Conservation (phyloP, 2,888 invertebrate genomes). For the Odontomyia ornata region DNA sequence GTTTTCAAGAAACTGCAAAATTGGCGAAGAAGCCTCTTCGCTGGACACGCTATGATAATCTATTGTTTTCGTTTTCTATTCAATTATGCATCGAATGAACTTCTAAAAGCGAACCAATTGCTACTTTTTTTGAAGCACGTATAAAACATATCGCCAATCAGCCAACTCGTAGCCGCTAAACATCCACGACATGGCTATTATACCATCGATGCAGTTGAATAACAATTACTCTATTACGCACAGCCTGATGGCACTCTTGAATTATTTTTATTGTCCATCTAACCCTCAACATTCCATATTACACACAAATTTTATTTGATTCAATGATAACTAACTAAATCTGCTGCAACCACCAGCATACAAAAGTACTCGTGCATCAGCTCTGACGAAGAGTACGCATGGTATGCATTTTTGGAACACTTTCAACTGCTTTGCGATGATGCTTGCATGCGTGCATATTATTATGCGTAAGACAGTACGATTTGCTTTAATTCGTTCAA, state of each 20-base stretch:
- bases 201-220: conserved; percentile 35
- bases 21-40: neutral
- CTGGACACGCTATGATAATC: neutral
- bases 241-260: conserved; percentile 20
- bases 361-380: neutral
- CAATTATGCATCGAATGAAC: conserved; percentile 18
- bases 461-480: neutral
- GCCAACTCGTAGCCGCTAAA: neutral
- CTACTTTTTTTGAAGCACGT: neutral
- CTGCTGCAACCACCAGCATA: neutral
- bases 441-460: neutral
- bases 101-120: neutral
- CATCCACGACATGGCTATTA: neutral
- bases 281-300: conserved; percentile 35
- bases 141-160: neutral
- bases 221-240: conserved; percentile 37
- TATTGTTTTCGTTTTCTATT: conserved; percentile 21
- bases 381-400: neutral
- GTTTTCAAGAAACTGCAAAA: conserved; percentile 3
- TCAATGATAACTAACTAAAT: conserved; percentile 34
- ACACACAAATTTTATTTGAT: conserved; percentile 15
- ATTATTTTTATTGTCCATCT: conserved; percentile 36
- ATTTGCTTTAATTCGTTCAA: neutral
- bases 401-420: neutral
- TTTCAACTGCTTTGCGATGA: neutral